Evolutionary conservation across 2,888 invertebrate species (phyloP).

Genomic region (Plemyria rubiginata): DNA sequence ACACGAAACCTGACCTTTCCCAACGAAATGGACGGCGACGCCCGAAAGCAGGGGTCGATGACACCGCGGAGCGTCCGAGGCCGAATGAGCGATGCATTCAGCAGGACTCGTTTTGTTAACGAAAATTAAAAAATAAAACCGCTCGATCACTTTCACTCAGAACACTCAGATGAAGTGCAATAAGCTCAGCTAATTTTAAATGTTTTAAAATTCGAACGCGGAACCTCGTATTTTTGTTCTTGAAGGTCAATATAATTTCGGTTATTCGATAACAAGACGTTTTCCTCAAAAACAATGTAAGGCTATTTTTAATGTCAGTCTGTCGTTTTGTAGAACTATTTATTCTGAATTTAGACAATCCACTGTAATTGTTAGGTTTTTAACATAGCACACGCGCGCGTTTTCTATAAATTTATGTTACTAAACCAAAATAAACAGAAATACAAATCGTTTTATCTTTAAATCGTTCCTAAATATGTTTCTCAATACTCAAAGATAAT

Average conservation of each 20-base stretch:
- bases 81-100: slow-evolving; percentile 71
- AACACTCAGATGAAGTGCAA: slow-evolving; percentile 34
- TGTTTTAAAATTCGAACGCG: slow-evolving; percentile 13
- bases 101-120: slow-evolving; percentile 67
- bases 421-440: no score
- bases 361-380: no score
- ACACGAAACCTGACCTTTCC: slow-evolving; percentile 78
- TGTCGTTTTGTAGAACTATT: no score
- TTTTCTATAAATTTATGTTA: no score
- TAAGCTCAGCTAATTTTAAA: slow-evolving; percentile 25
- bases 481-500: no score
- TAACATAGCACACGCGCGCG: no score
- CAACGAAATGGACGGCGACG: slow-evolving; percentile 73
- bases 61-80: slow-evolving; percentile 66
- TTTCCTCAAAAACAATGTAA: neutral
- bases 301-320: neutral
- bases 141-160: slow-evolving; percentile 40
- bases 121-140: slow-evolving; percentile 44
- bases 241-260: neutral
- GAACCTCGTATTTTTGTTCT: neutral
- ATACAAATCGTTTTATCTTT: no score
- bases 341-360: neutral
- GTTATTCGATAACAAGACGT: neutral
- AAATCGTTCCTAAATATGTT: no score
- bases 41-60: slow-evolving; percentile 77